These are phyloP conservation scores for Diplazon laetatorius DNA, from an alignment of 2,888 invertebrate genomes.

Conservation along the genomic window DNA sequence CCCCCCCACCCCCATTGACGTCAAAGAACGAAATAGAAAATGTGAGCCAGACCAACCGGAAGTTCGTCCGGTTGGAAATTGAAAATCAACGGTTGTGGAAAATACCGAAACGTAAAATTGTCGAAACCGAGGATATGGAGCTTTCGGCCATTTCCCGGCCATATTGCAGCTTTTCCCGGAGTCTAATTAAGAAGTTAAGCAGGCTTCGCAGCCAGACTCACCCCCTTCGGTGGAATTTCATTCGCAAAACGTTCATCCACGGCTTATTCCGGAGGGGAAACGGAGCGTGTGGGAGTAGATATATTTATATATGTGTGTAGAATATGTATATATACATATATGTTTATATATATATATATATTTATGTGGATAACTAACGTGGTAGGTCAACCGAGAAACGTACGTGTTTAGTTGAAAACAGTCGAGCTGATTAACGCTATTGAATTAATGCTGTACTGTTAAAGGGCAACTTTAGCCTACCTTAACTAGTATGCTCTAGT, in stretches of 20 bases:
- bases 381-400: conserved; percentile 6
- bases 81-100: too few relatives aligned
- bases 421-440: conserved; percentile 3
- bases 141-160: neutral
- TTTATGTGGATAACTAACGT: conserved; percentile 3
- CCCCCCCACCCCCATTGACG: too few relatives aligned
- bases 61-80: neutral
- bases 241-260: conserved; percentile 44
- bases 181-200: conserved; percentile 58
- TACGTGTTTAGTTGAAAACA: conserved; percentile 9
- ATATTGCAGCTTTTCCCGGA: conserved; percentile 6
- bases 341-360: too few relatives aligned
- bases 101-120: too few relatives aligned
- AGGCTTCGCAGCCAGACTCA: conserved; percentile 29
- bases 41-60: conserved; percentile 20
- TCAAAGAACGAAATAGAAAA: conserved; percentile 6
- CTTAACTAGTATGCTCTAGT: too few relatives aligned
- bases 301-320: too few relatives aligned
- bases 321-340: too few relatives aligned
- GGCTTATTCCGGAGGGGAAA: neutral
- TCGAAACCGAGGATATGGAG: conserved; percentile 58
- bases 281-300: too few relatives aligned
- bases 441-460: neutral
- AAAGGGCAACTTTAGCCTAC: too few relatives aligned
- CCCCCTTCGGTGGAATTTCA: conserved; percentile 47